Percentiles rank a stretch among this genome's conserved stretches.
Conservation (phyloP, 2,888 invertebrate genomes). For the Ennomos quercinarius region DNA sequence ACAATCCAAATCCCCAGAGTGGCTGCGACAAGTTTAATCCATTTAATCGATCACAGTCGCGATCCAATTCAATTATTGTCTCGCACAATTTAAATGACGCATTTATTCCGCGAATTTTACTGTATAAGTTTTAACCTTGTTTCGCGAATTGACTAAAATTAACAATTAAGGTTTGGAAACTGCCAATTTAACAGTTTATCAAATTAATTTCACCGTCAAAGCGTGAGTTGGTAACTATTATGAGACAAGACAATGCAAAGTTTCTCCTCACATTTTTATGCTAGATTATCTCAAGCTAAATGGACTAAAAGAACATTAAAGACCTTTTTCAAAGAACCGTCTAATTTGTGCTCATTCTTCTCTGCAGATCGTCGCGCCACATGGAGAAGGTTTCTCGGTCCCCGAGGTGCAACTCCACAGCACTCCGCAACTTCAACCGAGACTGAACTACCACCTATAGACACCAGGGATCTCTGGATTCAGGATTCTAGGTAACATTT, state of each 20-base stretch:
- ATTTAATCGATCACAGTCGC: constrained; percentile 37
- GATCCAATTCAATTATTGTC: constrained; percentile 42
- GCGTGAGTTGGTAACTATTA: no score
- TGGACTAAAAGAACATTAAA: no score
- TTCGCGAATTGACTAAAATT: not conserved
- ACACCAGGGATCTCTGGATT: constrained; percentile 94
- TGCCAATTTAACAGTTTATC: no score
- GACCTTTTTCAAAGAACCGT: no score
- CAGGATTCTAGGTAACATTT: constrained; percentile 86
- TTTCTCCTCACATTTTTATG: no score
- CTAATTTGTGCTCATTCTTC: not conserved
- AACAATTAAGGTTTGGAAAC: constrained; percentile 32
- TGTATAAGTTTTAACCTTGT: constrained; percentile 13
- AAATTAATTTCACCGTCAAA: no score
- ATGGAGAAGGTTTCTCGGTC: constrained; percentile 89
- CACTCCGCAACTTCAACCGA: constrained; percentile 93
- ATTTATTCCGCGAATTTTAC: constrained; percentile 29
- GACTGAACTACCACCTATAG: constrained; percentile 93
- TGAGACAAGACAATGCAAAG: no score
- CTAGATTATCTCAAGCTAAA: no score
- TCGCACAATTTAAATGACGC: constrained; percentile 28
- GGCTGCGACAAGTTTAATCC: constrained; percentile 33
- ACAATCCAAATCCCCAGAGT: no score
- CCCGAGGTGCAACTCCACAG: constrained; percentile 84
- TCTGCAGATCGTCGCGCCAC: constrained; percentile 89